phyloP scores from a whole-genome alignment of 30 jellyfish, hydroid and myxozoan species.

The Pseudorhiza aurosa region DNA sequence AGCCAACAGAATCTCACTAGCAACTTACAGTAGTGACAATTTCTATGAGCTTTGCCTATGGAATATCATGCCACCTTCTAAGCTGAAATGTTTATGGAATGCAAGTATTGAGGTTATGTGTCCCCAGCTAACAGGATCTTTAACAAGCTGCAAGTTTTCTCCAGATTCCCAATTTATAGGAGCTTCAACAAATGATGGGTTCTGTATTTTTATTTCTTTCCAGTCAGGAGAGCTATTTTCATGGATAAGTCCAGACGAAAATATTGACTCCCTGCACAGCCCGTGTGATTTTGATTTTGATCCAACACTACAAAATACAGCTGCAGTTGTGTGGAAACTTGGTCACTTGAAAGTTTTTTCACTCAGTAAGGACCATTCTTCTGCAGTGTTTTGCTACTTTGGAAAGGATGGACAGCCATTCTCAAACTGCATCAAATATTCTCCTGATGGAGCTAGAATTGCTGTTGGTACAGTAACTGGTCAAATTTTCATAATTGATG shows the following conservation, averaged over 20 bases:
- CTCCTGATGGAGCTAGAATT: slow-evolving; percentile 39
- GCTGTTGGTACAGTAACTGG: slow-evolving; percentile 66
- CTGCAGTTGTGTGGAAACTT: slow-evolving; percentile 38
- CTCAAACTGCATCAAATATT: slow-evolving; percentile 19
- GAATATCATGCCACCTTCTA: background rate
- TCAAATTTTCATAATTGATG: slow-evolving; percentile 8
- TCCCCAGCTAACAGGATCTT: slow-evolving; percentile 27
- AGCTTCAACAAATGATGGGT: slow-evolving; percentile 51
- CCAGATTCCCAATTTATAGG: slow-evolving; percentile 28
- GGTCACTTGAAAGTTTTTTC: slow-evolving; percentile 13
- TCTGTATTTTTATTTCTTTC: slow-evolving; percentile 12
- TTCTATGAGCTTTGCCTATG: slow-evolving; percentile 59
- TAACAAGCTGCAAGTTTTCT: slow-evolving; percentile 25
- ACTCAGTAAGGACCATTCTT: background rate
- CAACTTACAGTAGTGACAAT: slow-evolving; percentile 35
- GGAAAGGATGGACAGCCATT: slow-evolving; percentile 18
- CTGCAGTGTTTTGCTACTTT: background rate
- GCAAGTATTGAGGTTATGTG: slow-evolving; percentile 40
- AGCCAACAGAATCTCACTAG: slow-evolving; percentile 46
- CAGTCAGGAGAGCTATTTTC: slow-evolving; percentile 8
- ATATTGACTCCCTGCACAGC: background rate
- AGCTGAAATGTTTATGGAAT: slow-evolving; percentile 33
- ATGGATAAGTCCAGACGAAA: background rate
- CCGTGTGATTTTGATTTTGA: slow-evolving; percentile 33
- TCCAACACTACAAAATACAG: background rate